Conservation (phyloP, 2,797 vertebrate genomes). For the Protosalanx chinensis region DNA sequence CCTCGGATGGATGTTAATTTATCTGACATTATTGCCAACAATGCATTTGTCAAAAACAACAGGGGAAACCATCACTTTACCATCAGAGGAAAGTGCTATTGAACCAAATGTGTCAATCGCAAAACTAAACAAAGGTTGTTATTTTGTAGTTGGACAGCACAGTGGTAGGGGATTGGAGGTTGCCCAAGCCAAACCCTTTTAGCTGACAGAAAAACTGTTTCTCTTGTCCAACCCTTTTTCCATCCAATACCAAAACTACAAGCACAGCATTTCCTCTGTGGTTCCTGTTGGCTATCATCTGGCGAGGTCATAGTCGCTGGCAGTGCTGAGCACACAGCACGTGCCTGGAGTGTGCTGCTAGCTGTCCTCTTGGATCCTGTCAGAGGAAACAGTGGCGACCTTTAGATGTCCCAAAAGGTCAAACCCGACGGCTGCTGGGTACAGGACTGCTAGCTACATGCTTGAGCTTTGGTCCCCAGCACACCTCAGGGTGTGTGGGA, state of each 20-base stretch:
- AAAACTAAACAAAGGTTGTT: not conserved
- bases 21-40: not conserved
- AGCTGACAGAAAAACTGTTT: not conserved
- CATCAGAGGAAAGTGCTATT: not conserved
- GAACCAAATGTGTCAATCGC: not conserved
- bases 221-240: slow-evolving; percentile 6
- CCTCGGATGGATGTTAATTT: not conserved
- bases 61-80: not conserved
- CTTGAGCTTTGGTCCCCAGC: slow-evolving; percentile 34
- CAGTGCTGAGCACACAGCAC: slow-evolving; percentile 48
- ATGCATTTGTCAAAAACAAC: not conserved
- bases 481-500: slow-evolving; percentile 13
- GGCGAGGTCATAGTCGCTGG: slow-evolving; percentile 58
- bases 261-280: slow-evolving; percentile 28
- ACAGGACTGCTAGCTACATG: slow-evolving; percentile 24
- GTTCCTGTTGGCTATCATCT: slow-evolving; percentile 44
- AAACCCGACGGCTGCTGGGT: slow-evolving; percentile 50
- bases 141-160: not conserved
- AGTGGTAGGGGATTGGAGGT: not conserved
- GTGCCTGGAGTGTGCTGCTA: slow-evolving; percentile 34
- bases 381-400: slow-evolving; percentile 34
- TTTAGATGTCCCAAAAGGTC: slow-evolving; percentile 47
- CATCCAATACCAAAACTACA: slow-evolving; percentile 31
- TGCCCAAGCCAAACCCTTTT: not conserved
- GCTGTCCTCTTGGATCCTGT: slow-evolving; percentile 56